Conservation (phyloP, 2,113 vertebrate species). For the Microtus montanus region DNA sequence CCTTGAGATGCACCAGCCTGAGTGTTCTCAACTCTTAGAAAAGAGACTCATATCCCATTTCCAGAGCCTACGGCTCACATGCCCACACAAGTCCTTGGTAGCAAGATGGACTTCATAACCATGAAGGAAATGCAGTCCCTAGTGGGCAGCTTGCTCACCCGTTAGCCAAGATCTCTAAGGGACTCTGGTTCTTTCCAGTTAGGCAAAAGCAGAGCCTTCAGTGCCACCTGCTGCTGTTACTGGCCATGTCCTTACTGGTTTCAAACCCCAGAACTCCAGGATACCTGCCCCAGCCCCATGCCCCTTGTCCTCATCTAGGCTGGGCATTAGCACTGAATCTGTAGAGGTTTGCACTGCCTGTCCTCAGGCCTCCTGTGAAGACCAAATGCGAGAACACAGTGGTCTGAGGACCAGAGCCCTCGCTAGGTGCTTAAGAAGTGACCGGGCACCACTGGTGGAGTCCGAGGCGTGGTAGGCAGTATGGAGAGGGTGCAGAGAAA, state of each 20-base stretch:
- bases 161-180: background rate
- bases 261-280: no score
- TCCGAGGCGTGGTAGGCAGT: no score
- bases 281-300: background rate
- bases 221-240: background rate
- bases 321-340: background rate
- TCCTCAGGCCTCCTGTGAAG: background rate
- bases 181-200: background rate
- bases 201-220: background rate
- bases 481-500: no score
- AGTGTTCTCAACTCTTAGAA: background rate
- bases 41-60: background rate
- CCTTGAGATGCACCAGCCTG: no score
- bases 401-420: background rate
- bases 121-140: background rate
- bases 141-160: background rate
- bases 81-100: background rate
- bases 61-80: background rate
- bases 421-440: background rate
- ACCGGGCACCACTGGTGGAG: rapidly evolving
- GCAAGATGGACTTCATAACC: background rate
- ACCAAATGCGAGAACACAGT: no score
- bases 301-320: background rate
- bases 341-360: background rate
- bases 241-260: background rate